Conservation (phyloP, 2,113 vertebrate species). For the Pandion haliaetus region DNA sequence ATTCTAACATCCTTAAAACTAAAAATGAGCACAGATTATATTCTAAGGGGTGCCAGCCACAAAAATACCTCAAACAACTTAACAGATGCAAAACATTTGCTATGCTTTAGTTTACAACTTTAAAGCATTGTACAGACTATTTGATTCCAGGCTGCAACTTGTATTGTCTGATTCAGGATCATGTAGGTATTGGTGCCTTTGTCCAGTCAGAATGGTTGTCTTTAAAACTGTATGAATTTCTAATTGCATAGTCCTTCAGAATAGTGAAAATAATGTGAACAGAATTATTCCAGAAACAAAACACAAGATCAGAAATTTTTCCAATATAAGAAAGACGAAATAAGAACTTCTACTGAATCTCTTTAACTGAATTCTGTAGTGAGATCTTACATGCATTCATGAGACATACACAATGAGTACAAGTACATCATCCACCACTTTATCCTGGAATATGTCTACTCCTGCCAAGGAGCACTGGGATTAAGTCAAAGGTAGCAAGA, state of each 20-base stretch:
- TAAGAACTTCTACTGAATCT: not conserved
- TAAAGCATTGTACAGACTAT: not conserved
- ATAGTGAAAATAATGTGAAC: not conserved
- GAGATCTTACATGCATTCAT: not conserved
- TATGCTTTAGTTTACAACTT: slow-evolving; percentile 11
- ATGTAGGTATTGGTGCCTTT: not conserved
- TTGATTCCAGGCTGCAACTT: not conserved
- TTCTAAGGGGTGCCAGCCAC: not conserved
- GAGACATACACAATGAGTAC: not conserved
- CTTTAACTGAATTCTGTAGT: not conserved
- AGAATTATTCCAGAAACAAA: not conserved
- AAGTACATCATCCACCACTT: not conserved
- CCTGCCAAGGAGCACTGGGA: not conserved
- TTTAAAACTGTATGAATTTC: not conserved
- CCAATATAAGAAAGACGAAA: not conserved
- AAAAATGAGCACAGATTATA: slow-evolving; percentile 49
- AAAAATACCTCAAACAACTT: slow-evolving; percentile 42
- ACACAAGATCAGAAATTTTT: not conserved
- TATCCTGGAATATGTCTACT: not conserved
- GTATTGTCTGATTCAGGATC: not conserved
- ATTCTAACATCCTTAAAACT: slow-evolving; percentile 43
- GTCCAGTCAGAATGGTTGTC: not conserved
- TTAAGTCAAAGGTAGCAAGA: not conserved
- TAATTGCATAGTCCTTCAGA: not conserved
- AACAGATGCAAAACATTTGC: slow-evolving; percentile 28